Base-by-base conservation (phyloP, 35 echinoderm and acorn worm species). In the Apostichopus japonicus region DNA sequence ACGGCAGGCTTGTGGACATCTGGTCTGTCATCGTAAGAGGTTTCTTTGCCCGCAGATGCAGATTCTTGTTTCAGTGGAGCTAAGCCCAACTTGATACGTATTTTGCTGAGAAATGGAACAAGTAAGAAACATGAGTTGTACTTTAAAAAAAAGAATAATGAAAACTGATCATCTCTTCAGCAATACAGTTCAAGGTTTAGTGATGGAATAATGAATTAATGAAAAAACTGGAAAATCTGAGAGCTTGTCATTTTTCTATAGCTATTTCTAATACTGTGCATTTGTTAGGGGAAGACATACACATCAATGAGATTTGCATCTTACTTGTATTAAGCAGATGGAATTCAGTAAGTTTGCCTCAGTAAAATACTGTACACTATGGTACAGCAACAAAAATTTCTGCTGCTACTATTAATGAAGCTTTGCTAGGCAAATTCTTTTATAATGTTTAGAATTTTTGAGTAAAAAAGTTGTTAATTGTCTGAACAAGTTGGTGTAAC, bases 1-100 rank as follows among this genome's bases (percentile, higher is more conserved):
- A 79, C 25, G 0, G 97, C 97, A 54, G 97, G 97, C 88, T 94
- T 96, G 93, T 99, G 97, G 23, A 99, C 97, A 82, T 99, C 97
- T 51, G 58, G 87, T 9, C 78, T 81, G 23, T 79, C 92, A 22
- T 19, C 77, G 16, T 84, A 70, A 4, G 84, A 76, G 59, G 54
- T 73, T 59, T 91, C 95, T 58, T 84, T 86, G 25, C 17, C 54
- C 17, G 93, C 90, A 61, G 51, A 9, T 58, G 78, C 77, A 56
- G 67, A 61, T 10, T 84, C 89, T 4, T 90, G 89, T 61, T 93
- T 88, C 59, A 99, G 83, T 1, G 97, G 97, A 55, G 93, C 90
- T 19, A 99, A 94, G 0, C 97, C 97, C 22, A 99, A 91, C 75
- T 99, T 99, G 51, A 96, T 78, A 91, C 97, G 93, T 8, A 99